Base-by-base conservation (phyloP, 2,113 vertebrate species). In the Chaetodon trifascialis region DNA sequence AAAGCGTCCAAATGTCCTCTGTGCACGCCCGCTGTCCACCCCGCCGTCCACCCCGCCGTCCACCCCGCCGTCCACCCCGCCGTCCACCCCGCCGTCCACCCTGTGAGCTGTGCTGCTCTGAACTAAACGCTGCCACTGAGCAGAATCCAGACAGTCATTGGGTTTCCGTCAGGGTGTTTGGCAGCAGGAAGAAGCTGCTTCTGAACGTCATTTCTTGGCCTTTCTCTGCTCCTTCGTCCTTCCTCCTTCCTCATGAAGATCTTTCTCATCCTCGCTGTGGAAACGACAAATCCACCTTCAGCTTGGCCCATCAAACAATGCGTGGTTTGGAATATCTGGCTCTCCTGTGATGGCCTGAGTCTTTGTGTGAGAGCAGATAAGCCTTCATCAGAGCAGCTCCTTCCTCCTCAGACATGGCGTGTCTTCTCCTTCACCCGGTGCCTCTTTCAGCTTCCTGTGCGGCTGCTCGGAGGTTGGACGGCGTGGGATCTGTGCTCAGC, bases 281-380 rank as follows among this genome's bases (percentile, higher is more conserved):
- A 62, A 63, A n/a, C n/a, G 25, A 52, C n/a, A 79, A 21, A 75
- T 25, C 68, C 49, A 76, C 66, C 66, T 63, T 54, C 25, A 51
- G 9, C 47, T 56, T 40, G 47, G 40, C 65, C 11, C 49, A 46
- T 40, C n/a, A 55, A 65, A 59, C 56, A 42, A 19, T 9, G 10
- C 19, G 47, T 9, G 60, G 23, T 40, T 66, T 38, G 25, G 62
- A 19, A 47, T 9, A 23, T 63, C 64, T 49, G 19, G 47, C 55
- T 68, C 54, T 30, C 12, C n/a, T 49, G 40, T 64, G 40, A 58
- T 59, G 25, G 30, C 44, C 49, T 23, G 55, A 34, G 46, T 34
- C 44, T 42, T 30, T 66, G 44, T 6, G 9, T 38, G 25, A 16
- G 14, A 34, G 55, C 36, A 49, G 56, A 56, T 76, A 49, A 56